Evolutionary conservation across 2,797 vertebrate species (phyloP), one percentile per base, ranked within the genome.

Genomic region (Halcyon badia): DNA sequence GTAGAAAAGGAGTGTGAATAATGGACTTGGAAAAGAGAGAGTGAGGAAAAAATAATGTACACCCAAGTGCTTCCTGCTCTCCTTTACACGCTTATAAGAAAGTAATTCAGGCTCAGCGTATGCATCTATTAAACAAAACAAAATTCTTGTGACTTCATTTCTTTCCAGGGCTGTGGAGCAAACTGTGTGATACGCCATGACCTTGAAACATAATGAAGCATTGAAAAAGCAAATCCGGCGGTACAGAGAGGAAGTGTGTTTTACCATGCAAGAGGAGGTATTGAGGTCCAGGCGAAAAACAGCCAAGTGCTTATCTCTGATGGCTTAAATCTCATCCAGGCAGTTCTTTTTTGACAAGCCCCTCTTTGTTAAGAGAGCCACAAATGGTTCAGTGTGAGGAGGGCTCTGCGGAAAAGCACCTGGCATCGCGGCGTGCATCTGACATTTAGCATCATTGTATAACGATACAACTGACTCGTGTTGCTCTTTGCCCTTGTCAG

Each of bases 181-280:
- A 82, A 79, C 62, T 24, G 92, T 70, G 65, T 28, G 2, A 80
- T 90, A 68, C 4, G 39, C 81, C 3, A 13, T 58, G 96, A 93
- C 96, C 94, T 96, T 60, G 87, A 85, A 83, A 73, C 75, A 96
- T 94, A 96, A 96, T 92, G 89, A 88, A 86, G 90, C 96, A 95
- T 94, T 96, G 96, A 96, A 77, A 75, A 92, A 91, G 94, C 89
- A 87, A 92, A 94, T 70, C 90, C 24, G 61, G 70, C 3, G 2
- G 57, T 35, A 82, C 86, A 92, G 89, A 94, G 46, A 85, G 89
- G 96, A 93, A 92, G 90, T 4, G 60, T 93, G 86, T 94, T 94
- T 81, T 18, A 64, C 72, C 75, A 31, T 9, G 94, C 81, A 61
- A 65, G 79, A 48, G 81, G 81, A 85, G 87, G 90, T 83, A 73